Evolutionary conservation across 1,140 invertebrate genomes (phyloP).

Genomic region (Cardiocondyla obscurior): DNA sequence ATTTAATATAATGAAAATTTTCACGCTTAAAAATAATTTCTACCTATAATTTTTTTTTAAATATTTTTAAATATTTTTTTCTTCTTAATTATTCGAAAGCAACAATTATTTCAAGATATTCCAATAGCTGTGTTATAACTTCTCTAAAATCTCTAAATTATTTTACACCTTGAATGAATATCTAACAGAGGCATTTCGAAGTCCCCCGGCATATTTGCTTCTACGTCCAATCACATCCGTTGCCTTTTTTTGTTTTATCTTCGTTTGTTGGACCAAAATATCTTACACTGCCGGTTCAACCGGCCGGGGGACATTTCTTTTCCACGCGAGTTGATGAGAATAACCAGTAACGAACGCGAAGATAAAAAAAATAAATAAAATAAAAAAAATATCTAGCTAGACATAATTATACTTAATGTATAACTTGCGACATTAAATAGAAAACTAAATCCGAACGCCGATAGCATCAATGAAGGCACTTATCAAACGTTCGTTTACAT

Average conservation of each 20-base stretch:
- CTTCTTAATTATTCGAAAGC: not conserved
- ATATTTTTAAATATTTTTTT: not conserved
- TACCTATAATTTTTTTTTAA: not conserved
- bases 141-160: no score
- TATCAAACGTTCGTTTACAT: conserved; percentile 13
- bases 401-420: not conserved
- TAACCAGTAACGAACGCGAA: not conserved
- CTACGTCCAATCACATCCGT: conserved; percentile 11
- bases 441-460: not conserved
- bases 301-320: conserved; percentile 14
- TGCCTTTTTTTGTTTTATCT: conserved; percentile 31
- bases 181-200: not conserved
- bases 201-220: not conserved
- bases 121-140: no score
- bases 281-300: conserved; percentile 6
- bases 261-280: conserved; percentile 24
- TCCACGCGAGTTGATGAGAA: not conserved
- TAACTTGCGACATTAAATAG: no score
- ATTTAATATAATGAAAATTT: not conserved
- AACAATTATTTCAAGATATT: not conserved
- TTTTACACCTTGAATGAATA: not conserved
- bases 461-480: conserved; percentile 7
- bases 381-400: not conserved
- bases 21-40: no score
- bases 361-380: no score